phyloP scores from a whole-genome alignment of 1,140 invertebrate genomes.

The Octopus sinensis region DNA sequence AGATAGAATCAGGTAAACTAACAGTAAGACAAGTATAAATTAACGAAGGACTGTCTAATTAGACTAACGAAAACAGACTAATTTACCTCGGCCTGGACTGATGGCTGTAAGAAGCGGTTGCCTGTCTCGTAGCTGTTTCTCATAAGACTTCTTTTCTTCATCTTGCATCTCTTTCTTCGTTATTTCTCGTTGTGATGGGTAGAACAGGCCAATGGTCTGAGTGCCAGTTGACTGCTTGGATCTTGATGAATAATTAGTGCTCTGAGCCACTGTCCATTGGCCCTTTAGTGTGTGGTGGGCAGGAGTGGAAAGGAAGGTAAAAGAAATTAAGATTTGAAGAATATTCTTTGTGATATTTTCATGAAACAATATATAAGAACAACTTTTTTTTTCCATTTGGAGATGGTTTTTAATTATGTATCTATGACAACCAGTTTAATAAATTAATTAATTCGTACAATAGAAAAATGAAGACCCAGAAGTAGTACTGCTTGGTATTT shows the following conservation, averaged over 20 bases:
- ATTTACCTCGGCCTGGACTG: constrained; percentile 56
- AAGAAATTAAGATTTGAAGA: constrained; percentile 11
- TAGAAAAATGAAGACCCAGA: no score
- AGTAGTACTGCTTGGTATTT: no score
- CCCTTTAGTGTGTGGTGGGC: constrained; percentile 24
- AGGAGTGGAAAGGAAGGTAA: constrained; percentile 20
- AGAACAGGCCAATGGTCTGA: constrained; percentile 57
- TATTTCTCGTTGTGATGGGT: constrained; percentile 52
- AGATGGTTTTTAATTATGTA: no score
- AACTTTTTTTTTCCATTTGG: no score
- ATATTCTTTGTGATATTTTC: no score
- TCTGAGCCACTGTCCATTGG: background rate
- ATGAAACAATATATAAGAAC: no score
- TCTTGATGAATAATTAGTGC: background rate
- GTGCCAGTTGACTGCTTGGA: constrained; percentile 32
- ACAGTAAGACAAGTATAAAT: no score
- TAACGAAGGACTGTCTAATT: no score
- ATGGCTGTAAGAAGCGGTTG: constrained; percentile 52
- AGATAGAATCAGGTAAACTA: no score
- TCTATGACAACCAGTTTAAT: no score
- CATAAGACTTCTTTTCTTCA: constrained; percentile 49
- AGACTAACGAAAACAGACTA: background rate
- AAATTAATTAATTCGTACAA: no score
- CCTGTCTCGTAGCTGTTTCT: constrained; percentile 52
- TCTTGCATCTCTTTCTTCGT: constrained; percentile 44